A percentile compares a stretch with the other conserved stretches of the same genome.
phyloP scores from a whole-genome alignment of 2,888 invertebrate genomes.

The Dasysyrphus albostriatus region DNA sequence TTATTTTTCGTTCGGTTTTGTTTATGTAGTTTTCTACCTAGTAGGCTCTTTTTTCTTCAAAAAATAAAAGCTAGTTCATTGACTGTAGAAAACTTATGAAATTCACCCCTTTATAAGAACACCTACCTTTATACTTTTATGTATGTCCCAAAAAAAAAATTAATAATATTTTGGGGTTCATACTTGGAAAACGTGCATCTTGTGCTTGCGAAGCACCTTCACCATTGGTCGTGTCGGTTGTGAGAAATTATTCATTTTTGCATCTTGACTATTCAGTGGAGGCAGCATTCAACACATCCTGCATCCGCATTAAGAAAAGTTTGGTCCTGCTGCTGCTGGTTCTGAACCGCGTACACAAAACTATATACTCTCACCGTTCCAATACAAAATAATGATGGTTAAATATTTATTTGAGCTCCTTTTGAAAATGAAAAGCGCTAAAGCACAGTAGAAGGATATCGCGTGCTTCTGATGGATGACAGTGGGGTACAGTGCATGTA shows the following conservation, averaged over 20 bases:
- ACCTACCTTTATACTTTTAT: background rate
- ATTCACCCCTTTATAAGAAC: background rate
- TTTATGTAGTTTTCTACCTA: too few relatives aligned
- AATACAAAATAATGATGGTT: conserved; percentile 64
- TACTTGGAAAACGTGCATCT: conserved; percentile 19
- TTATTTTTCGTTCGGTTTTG: too few relatives aligned
- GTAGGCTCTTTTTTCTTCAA: background rate
- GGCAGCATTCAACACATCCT: conserved; percentile 24
- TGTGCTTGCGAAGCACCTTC: conserved; percentile 36
- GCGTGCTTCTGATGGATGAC: conserved; percentile 38
- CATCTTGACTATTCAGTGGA: conserved; percentile 40
- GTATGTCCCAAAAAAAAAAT: conserved; percentile 14
- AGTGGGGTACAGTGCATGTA: background rate
- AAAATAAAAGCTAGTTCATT: background rate
- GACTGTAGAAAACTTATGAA: background rate
- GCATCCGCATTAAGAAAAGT: background rate
- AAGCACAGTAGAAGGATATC: conserved; percentile 33
- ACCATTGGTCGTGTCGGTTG: conserved; percentile 32
- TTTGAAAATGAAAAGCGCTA: conserved; percentile 59
- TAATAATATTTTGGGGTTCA: conserved; percentile 24
- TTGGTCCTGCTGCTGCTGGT: background rate
- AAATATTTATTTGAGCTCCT: conserved; percentile 72
- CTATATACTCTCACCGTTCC: conserved; percentile 12
- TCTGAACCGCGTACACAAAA: background rate
- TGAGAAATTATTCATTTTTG: conserved; percentile 64